A percentile compares a stretch with the other conserved stretches of the same genome.
Conservation (phyloP, 2,888 invertebrate genomes). For the Odontocolon sp. region DNA sequence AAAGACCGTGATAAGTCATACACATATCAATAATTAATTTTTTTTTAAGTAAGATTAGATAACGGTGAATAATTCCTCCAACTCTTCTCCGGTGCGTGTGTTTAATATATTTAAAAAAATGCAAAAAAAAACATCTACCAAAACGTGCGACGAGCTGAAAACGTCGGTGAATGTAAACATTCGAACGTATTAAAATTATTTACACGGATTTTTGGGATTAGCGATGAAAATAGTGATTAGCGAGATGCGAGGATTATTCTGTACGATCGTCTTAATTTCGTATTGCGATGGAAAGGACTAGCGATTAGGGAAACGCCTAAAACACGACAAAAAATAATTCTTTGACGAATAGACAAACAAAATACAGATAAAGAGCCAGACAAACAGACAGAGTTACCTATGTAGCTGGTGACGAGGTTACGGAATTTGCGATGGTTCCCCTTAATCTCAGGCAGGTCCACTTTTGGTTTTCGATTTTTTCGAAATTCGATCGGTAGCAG, state of each 20-base stretch:
- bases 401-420: slow-evolving; percentile 99
- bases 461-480: slow-evolving; percentile 82
- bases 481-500: slow-evolving; percentile 75
- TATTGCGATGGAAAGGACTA: slow-evolving; percentile 40
- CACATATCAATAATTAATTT: background rate
- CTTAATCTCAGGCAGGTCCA: slow-evolving; percentile 99
- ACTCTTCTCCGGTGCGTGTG: slow-evolving; percentile 33
- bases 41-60: background rate
- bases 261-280: background rate
- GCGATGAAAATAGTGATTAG: slow-evolving; percentile 4
- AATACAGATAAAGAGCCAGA: slow-evolving; percentile 70
- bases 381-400: slow-evolving; percentile 88
- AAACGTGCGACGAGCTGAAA: slow-evolving; percentile 32
- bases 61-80: slow-evolving; percentile 13
- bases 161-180: slow-evolving; percentile 19
- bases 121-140: slow-evolving; percentile 30
- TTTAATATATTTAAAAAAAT: too few species aligned
- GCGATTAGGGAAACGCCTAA: slow-evolving; percentile 53
- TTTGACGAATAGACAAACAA: slow-evolving; percentile 33
- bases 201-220: slow-evolving; percentile 18
- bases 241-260: slow-evolving; percentile 12
- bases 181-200: slow-evolving; percentile 8
- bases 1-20: too few species aligned
- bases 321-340: slow-evolving; percentile 33
- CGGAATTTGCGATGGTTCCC: slow-evolving; percentile 99